Base-by-base conservation (phyloP, 23 tunicate species). In the Diplosoma virens region DNA sequence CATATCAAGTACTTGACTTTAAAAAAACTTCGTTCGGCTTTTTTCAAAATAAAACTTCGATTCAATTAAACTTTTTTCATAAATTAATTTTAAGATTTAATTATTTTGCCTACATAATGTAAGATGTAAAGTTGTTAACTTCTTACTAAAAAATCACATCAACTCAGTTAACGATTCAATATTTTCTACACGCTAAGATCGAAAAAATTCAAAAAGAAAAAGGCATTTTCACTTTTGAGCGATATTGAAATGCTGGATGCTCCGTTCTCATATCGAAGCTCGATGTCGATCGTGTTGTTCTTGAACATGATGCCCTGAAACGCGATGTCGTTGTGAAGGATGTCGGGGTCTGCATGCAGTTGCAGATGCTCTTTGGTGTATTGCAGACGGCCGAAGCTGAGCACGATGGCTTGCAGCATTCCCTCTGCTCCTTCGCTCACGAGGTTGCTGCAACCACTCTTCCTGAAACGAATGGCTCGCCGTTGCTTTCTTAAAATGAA, bases 361-460 rank as follows among this genome's bases (percentile, higher is more conserved):
- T 76, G 86, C 54, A 94, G 67, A 56, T 94, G 83, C n/a, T 67
- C 26, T n/a, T 79, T 36, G 5, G 99, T 94, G 59, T 83, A 94
- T 79, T 88, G 90, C 20, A 94, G 59, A 2, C 95, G 87, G 17
- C 95, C 99, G 69, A 88, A 94, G 52, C 95, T 87, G 3, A 94
- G 82, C 35, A 94, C 88, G 54, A 94, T 88, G 16, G 95, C 99
- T 80, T 94, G 99, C 25, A 94, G 72, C 37, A 94, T 32, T 0
- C 99, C 99, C 37, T 94, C 99, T 0, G 99, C 99, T 3, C 99
- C 97, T 81, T 92, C 97, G 71, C 88, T 82, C n/a, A 92, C 76
- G 34, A 92, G 70, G 30, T 69, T 18, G 26, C 63, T 71, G 52
- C 97, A 92, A 20, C 85, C 90, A 9, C 74, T 63, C 61, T 94